Evolutionary conservation across 2,113 vertebrate species (phyloP).

Genomic region (Melanerpes aurifrons): DNA sequence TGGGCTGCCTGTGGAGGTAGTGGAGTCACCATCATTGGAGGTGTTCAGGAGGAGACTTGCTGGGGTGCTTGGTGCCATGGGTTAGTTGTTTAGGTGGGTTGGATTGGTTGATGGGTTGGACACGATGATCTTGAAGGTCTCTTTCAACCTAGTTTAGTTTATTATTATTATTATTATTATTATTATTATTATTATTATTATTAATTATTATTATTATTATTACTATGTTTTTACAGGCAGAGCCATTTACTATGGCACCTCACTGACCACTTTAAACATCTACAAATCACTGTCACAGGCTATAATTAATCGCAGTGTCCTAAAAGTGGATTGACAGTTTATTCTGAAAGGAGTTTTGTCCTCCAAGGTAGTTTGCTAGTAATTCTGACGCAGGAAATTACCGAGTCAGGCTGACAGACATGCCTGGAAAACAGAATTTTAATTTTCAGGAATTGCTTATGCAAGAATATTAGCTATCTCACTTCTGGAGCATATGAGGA

Average conservation of each 20-base stretch:
- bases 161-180: too few species aligned
- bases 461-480: neutral
- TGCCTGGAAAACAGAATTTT: neutral
- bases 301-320: neutral
- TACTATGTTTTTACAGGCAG: neutral
- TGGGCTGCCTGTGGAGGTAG: too few species aligned
- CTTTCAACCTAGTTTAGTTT: too few species aligned
- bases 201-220: too few species aligned
- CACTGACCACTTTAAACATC: neutral
- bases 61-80: too few species aligned
- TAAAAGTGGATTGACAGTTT: slow-evolving; percentile 1
- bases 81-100: too few species aligned
- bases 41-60: too few species aligned
- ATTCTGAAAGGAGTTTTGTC: neutral
- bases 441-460: neutral
- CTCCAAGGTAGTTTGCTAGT: neutral
- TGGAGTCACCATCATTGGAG: too few species aligned
- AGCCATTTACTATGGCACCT: neutral
- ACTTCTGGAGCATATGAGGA: neutral
- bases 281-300: slow-evolving; percentile 35
- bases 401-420: neutral
- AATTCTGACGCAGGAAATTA: neutral
- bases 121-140: too few species aligned
- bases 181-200: too few species aligned
- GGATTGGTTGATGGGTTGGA: too few species aligned